phyloP scores from a whole-genome alignment of 1,140 invertebrate genomes.

The Hylaeus volcanicus region DNA sequence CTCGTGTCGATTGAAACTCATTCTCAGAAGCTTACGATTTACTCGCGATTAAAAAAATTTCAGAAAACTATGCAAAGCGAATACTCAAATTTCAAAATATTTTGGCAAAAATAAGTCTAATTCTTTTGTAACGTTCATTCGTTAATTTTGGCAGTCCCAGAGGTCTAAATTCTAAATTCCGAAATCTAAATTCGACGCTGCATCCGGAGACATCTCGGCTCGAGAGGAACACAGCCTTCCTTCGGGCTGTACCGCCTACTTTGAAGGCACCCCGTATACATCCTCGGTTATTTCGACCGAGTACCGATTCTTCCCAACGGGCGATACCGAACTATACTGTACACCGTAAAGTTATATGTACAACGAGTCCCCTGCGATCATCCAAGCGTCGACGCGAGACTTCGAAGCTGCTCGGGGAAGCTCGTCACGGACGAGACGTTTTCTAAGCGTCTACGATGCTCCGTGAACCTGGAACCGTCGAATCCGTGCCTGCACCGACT shows the following conservation, averaged over 20 bases:
- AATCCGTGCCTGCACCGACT: conserved; percentile 81
- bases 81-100: too few relatives aligned
- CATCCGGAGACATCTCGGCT: too few relatives aligned
- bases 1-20: too few relatives aligned
- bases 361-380: conserved; percentile 18
- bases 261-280: neutral
- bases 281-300: neutral
- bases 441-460: conserved; percentile 68
- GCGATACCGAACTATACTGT: conserved; percentile 26
- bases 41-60: too few relatives aligned
- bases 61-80: too few relatives aligned
- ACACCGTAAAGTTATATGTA: conserved; percentile 46
- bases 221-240: neutral
- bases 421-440: neutral
- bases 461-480: conserved; percentile 80
- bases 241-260: neutral
- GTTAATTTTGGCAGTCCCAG: too few relatives aligned
- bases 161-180: too few relatives aligned
- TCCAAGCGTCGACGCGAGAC: neutral
- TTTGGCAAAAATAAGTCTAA: too few relatives aligned
- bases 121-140: too few relatives aligned
- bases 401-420: conserved; percentile 4
- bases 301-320: conserved; percentile 4
- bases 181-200: too few relatives aligned
- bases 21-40: too few relatives aligned